These are phyloP conservation scores for Drosophila barbarae DNA, from an alignment of 2,888 invertebrate species.

Conservation along the genomic window DNA sequence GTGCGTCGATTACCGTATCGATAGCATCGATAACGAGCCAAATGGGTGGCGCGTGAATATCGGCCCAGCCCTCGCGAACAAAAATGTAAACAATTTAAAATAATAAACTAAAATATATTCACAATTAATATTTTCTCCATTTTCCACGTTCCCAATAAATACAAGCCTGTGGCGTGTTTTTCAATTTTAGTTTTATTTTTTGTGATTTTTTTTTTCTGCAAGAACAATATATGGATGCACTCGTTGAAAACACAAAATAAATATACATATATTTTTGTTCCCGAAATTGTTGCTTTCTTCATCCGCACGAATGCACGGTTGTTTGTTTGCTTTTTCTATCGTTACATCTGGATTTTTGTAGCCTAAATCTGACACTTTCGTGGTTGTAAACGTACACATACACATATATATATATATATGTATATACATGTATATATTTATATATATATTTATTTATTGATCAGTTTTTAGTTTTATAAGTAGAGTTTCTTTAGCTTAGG, in stretches of 20 bases:
- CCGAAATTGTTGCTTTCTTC: constrained; percentile 65
- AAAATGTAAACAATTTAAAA: too few species aligned
- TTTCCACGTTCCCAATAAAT: background rate
- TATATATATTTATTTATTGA: constrained; percentile 40
- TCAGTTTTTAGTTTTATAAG: constrained; percentile 39
- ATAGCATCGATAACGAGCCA: background rate
- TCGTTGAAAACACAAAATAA: constrained; percentile 65
- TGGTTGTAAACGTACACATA: constrained; percentile 43
- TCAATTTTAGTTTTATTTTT: constrained; percentile 40
- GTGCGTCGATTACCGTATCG: background rate
- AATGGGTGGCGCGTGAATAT: background rate
- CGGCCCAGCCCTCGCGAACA: background rate
- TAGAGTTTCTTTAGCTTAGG: constrained; percentile 42
- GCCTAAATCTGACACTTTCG: constrained; percentile 68
- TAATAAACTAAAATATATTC: too few species aligned
- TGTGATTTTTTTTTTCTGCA: constrained; percentile 51
- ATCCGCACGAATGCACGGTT: constrained; percentile 14
- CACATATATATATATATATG: constrained; percentile 22
- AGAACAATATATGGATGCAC: constrained; percentile 63
- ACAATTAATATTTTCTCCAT: too few species aligned
- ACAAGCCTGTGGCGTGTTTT: background rate
- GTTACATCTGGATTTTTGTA: constrained; percentile 63
- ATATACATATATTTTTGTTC: constrained; percentile 77
- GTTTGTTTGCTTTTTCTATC: constrained; percentile 26
- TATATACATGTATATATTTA: constrained; percentile 8